Evolutionary conservation across 2,888 invertebrate genomes (phyloP), one percentile per base, ranked within the genome.

Genomic region (Sisyra nigra): DNA sequence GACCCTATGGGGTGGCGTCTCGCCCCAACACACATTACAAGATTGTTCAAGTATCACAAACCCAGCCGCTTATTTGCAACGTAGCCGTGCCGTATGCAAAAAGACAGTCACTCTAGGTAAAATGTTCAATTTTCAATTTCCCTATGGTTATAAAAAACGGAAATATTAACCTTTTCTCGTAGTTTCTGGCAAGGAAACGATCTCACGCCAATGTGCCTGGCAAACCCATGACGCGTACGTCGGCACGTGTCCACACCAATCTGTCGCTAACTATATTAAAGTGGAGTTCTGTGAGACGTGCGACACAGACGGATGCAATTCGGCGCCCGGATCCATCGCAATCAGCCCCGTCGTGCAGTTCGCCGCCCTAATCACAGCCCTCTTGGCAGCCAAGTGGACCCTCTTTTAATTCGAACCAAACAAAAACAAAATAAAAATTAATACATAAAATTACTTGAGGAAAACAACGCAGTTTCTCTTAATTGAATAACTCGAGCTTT

Each of bases 51-150:
- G 66, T 1, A 65, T 65, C 47, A 59, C 65, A 13, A 66, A 66
- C 2, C 66, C 65, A 9, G 68, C 66, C 52, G 33, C 52, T 2
- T 55, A 52, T 37, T 45, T 48, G 17, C 48, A 51, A 42, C 52
- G 51, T 30, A 33, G 32, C 41, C 61, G 52, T 50, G 71, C 78
- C 15, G 76, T 78, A 46, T 85, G 85, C 66, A 76, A 80, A 57
- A 85, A 85, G 59, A 72, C 74, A 49, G 77, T 76, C 52, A 78
- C 79, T 65, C 75, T 73, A 63, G 72, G 85, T 84, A 66, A 76
- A 72, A 65, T 30, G 17, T 13, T 30, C 18, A 10, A 40, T 8
- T 9, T 41, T 31, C 13, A 41, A 31, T 31, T 8, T 40, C 8
- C n/a, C 9, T 13, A 11, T 11, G 3, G 19, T 18, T 8, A 6